A percentile compares a stretch with the other conserved stretches of the same genome.
phyloP scores from a whole-genome alignment of 2,797 vertebrate genomes.

The Eleutherodactylus coqui region DNA sequence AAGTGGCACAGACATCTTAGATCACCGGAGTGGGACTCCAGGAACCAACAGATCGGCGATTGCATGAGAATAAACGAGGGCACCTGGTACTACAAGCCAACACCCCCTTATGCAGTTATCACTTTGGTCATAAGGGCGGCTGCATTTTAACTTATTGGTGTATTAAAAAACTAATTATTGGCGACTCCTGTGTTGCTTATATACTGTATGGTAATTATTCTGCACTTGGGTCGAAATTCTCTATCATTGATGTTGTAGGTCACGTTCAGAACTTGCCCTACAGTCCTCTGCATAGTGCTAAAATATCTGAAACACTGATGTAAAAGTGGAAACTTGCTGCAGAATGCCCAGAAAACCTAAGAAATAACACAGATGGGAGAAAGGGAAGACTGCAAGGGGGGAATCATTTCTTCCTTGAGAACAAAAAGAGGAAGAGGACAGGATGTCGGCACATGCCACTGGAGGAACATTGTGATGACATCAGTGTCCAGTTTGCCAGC shows the following conservation, averaged over 20 bases:
- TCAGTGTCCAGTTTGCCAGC: not conserved
- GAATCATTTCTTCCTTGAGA: not conserved
- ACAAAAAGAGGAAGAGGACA: conserved; percentile 26
- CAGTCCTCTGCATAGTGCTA: not conserved
- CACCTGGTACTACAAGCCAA: too few relatives aligned
- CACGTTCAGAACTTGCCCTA: not conserved
- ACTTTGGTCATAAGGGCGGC: too few relatives aligned
- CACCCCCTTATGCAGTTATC: too few relatives aligned
- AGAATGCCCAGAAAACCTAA: not conserved
- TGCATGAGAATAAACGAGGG: too few relatives aligned
- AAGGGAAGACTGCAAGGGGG: not conserved
- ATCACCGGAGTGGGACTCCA: too few relatives aligned
- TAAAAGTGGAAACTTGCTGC: not conserved
- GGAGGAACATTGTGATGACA: not conserved
- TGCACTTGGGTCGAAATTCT: not conserved
- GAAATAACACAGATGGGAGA: not conserved
- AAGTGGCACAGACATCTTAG: too few relatives aligned
- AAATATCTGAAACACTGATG: not conserved
- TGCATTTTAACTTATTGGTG: not conserved
- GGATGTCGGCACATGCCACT: conserved; percentile 2
- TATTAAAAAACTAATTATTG: not conserved
- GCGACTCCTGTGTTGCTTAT: not conserved
- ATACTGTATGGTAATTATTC: not conserved
- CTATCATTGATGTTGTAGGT: not conserved
- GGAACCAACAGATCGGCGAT: too few relatives aligned